Evolutionary conservation across 2,797 vertebrate genomes (phyloP).

Genomic region (Hypotaenidia philippensis): DNA sequence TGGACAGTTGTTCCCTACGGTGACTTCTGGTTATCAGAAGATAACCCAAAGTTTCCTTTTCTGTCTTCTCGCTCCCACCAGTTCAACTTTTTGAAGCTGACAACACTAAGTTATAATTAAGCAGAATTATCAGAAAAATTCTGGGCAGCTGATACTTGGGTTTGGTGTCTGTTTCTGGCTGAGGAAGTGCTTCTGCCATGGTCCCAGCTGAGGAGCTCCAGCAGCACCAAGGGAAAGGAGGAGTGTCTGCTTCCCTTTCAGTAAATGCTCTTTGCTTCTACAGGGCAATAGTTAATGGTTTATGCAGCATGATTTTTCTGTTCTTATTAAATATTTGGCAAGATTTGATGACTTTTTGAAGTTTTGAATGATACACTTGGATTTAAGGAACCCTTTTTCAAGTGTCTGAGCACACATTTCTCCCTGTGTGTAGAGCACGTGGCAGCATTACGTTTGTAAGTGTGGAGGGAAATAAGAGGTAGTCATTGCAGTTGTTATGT

Average conservation of each 20-base stretch:
- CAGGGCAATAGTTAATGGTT: neutral
- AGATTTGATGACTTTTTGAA: neutral
- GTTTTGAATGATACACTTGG: accelerated
- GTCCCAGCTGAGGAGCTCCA: neutral
- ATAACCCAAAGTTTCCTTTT: neutral
- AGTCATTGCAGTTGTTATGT: neutral
- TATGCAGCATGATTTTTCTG: neutral
- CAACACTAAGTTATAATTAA: neutral
- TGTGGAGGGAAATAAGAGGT: neutral
- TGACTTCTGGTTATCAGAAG: neutral
- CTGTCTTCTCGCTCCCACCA: neutral
- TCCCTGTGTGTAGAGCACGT: accelerated
- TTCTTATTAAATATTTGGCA: neutral
- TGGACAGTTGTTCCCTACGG: neutral
- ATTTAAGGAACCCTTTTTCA: neutral
- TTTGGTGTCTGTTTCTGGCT: neutral
- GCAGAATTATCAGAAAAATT: neutral
- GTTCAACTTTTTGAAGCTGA: neutral
- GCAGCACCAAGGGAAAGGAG: neutral
- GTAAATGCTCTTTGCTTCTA: neutral
- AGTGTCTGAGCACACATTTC: neutral
- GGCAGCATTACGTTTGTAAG: neutral
- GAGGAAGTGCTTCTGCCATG: neutral
- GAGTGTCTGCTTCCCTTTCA: neutral
- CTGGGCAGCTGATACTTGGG: neutral